Conservation (phyloP, 2,888 invertebrate genomes). For the Parapristionchus giblindavisi region DNA sequence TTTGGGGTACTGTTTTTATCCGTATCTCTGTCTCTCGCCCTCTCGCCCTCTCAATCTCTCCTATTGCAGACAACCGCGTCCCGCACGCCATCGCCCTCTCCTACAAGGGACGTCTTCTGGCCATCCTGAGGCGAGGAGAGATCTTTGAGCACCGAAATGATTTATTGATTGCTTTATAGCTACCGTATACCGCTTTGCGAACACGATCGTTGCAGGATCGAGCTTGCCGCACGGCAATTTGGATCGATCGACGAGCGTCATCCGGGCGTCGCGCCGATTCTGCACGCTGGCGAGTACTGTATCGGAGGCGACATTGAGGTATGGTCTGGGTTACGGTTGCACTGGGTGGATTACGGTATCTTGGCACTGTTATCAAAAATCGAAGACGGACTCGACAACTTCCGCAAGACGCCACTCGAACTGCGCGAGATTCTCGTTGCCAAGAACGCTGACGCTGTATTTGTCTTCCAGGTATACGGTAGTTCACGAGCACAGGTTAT, state of each 20-base stretch:
- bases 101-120: slow-evolving; percentile 71
- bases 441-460: slow-evolving; percentile 87
- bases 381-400: slow-evolving; percentile 93
- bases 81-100: slow-evolving; percentile 67
- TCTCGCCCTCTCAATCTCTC: no score
- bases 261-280: slow-evolving; percentile 79
- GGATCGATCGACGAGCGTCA: slow-evolving; percentile 74
- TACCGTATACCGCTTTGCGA: no score
- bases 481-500: no score
- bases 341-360: no score
- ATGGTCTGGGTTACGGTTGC: background rate
- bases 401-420: slow-evolving; percentile 91
- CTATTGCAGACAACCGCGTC: slow-evolving; percentile 37
- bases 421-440: slow-evolving; percentile 82
- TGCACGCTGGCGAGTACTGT: slow-evolving; percentile 92
- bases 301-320: slow-evolving; percentile 89
- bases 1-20: no score
- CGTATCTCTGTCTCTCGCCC: no score
- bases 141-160: slow-evolving; percentile 72
- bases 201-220: slow-evolving; percentile 73
- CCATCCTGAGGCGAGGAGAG: slow-evolving; percentile 69
- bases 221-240: slow-evolving; percentile 86
- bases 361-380: slow-evolving; percentile 87
- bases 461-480: slow-evolving; percentile 91
- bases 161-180: no score